Conservation (phyloP, 2,113 vertebrate species). For the Platysteira castanea region DNA sequence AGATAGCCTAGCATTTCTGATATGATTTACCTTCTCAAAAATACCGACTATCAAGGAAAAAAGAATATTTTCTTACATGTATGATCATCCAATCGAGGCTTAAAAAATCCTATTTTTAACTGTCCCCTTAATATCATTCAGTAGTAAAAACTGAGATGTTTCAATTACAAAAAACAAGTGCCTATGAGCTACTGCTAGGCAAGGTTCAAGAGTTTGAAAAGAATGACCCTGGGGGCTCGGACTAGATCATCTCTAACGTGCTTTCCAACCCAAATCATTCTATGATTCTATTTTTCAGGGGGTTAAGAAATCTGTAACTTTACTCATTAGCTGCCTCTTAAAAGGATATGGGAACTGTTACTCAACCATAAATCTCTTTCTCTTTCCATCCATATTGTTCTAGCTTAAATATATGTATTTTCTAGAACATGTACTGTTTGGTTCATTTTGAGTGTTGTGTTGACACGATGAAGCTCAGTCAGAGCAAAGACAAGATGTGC, state of each 20-base stretch:
- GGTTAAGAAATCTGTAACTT: neutral
- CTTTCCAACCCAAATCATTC: neutral
- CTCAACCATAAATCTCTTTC: neutral
- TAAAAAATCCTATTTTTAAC: neutral
- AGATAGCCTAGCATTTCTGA: neutral
- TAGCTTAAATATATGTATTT: neutral
- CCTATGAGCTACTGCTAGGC: neutral
- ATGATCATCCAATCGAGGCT: neutral
- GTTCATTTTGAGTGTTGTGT: neutral
- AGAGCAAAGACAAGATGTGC: neutral
- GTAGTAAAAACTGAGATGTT: neutral
- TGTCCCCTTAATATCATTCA: neutral
- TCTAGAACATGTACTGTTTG: neutral
- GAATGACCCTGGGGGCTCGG: accelerated
- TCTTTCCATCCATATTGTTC: neutral
- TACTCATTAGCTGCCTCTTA: neutral
- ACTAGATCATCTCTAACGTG: neutral
- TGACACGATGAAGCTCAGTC: accelerated
- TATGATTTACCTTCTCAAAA: neutral
- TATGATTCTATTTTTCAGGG: neutral
- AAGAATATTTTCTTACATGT: neutral
- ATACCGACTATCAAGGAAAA: neutral
- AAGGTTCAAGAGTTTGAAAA: neutral
- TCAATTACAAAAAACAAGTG: neutral
- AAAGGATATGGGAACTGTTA: neutral